A percentile compares a stretch with the other conserved stretches of the same genome.
These are phyloP conservation scores for Tipula vernalis DNA, from an alignment of 2,888 invertebrate species.

Conservation along the genomic window DNA sequence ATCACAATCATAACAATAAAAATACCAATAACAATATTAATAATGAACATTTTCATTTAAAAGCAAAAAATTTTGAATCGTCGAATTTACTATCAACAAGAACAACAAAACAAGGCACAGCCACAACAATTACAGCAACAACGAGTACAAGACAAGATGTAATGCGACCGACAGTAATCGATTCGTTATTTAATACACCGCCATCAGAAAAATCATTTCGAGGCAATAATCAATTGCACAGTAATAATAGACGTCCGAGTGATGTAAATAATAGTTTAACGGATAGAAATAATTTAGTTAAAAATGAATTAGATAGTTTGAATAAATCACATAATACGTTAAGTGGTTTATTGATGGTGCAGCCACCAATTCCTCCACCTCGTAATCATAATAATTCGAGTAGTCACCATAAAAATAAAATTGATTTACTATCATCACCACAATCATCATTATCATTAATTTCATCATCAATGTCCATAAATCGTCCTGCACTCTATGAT, in stretches of 20 bases:
- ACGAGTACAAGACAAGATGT: not conserved
- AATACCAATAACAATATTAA: not conserved
- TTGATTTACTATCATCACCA: not conserved
- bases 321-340: not conserved
- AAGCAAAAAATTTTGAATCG: not conserved
- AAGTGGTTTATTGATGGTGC: not conserved
- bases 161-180: not conserved
- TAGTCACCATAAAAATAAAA: not conserved
- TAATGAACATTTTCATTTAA: not conserved
- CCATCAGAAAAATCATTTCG: slow-evolving; percentile 7
- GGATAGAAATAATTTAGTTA: not conserved
- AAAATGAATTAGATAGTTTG: not conserved
- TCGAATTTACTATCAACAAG: not conserved
- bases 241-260: not conserved
- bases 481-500: not conserved
- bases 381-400: not conserved
- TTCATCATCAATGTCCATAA: not conserved
- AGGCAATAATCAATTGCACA: not conserved
- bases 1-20: not conserved
- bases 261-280: not conserved
- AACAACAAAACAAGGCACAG: not conserved
- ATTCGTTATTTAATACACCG: not conserved
- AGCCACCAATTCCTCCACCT: not conserved
- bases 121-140: not conserved
- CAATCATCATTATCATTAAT: not conserved